Evolutionary conservation across 2,888 invertebrate genomes (phyloP).

Genomic region (Stenchaetothrips biformis): DNA sequence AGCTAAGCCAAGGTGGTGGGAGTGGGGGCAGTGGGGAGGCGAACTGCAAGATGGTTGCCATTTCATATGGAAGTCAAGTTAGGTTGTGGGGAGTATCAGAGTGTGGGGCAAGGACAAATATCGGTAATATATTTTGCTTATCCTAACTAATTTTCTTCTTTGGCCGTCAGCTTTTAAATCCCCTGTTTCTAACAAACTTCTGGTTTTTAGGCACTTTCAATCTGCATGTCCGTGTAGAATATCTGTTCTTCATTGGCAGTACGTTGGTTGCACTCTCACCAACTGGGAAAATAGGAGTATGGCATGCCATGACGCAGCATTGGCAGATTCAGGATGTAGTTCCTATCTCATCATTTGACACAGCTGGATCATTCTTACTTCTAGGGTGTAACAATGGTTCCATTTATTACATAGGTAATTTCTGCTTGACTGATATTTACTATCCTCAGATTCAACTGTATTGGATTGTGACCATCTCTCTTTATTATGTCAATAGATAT

Average conservation of each 20-base stretch:
- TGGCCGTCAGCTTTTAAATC: conserved; percentile 40
- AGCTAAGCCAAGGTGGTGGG: conserved; percentile 51
- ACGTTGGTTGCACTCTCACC: conserved; percentile 94
- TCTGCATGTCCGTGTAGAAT: conserved; percentile 86
- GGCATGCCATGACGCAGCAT: conserved; percentile 98
- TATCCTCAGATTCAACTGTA: neutral
- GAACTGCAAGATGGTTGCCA: conserved; percentile 74
- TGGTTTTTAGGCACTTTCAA: conserved; percentile 71
- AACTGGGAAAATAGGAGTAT: conserved; percentile 94
- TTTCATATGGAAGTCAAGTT: conserved; percentile 70
- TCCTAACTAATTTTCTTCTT: conserved; percentile 10
- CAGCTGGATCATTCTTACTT: conserved; percentile 90
- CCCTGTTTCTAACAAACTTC: conserved; percentile 14
- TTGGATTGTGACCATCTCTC: neutral
- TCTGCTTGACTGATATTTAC: neutral
- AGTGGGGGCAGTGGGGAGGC: conserved; percentile 51
- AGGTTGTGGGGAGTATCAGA: conserved; percentile 76
- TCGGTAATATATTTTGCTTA: conserved; percentile 50
- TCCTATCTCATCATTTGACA: conserved; percentile 92
- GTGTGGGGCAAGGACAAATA: conserved; percentile 66
- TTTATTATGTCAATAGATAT: conserved; percentile 63
- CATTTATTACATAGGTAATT: conserved; percentile 89
- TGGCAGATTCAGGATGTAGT: conserved; percentile 98
- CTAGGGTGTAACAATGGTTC: conserved; percentile 95
- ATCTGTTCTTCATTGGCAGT: conserved; percentile 94